phyloP scores from a whole-genome alignment of 2,113 vertebrate genomes.

The Cranoglanis bouderius region DNA sequence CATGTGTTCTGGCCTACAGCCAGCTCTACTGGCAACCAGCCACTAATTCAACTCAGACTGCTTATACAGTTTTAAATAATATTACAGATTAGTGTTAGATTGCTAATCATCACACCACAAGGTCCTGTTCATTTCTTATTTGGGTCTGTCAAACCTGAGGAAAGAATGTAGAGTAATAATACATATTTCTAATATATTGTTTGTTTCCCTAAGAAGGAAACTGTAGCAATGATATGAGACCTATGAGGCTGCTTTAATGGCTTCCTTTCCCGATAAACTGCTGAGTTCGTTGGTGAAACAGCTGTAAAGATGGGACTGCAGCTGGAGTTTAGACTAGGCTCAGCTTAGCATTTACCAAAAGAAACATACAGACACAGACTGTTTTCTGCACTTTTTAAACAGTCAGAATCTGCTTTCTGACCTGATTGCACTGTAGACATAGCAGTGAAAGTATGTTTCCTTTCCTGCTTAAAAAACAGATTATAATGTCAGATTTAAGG shows the following conservation, averaged over 20 bases:
- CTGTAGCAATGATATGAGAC: not conserved
- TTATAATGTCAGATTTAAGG: not conserved
- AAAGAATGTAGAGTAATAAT: not conserved
- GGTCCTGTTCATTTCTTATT: not conserved
- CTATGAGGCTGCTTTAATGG: not conserved
- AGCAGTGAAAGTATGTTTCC: not conserved
- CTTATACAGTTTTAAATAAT: slow-evolving; percentile 35
- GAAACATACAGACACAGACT: slow-evolving; percentile 43
- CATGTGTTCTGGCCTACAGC: slow-evolving; percentile 33
- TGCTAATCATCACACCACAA: slow-evolving; percentile 11
- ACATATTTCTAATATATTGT: not conserved
- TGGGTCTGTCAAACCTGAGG: not conserved
- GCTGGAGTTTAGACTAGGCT: slow-evolving; percentile 50
- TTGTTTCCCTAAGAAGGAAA: not conserved
- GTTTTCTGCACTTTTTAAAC: slow-evolving; percentile 36
- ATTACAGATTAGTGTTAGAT: slow-evolving; percentile 1
- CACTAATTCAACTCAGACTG: slow-evolving; percentile 32
- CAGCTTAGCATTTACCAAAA: slow-evolving; percentile 36
- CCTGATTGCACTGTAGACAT: slow-evolving; percentile 28
- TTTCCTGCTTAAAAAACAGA: not conserved
- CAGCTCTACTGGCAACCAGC: slow-evolving; percentile 28
- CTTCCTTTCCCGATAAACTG: slow-evolving; percentile 17
- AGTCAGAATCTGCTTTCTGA: slow-evolving; percentile 42
- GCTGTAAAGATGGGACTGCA: slow-evolving; percentile 13
- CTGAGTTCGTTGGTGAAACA: slow-evolving; percentile 11